phyloP scores from a whole-genome alignment of 1,140 invertebrate genomes.

The Drosophila quadrilineata region DNA sequence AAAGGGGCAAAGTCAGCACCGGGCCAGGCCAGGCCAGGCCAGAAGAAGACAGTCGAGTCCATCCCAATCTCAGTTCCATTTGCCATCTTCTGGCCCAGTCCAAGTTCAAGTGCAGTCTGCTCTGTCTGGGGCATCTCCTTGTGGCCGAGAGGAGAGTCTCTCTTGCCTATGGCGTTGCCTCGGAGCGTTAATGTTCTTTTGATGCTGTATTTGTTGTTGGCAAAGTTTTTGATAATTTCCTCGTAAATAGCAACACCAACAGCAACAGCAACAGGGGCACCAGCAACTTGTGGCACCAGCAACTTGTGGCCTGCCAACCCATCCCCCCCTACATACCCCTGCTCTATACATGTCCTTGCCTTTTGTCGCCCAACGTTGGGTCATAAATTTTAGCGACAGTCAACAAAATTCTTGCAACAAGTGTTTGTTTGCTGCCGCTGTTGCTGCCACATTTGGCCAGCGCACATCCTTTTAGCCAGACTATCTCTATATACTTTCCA shows the following conservation, averaged over 20 bases:
- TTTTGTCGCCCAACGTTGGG: constrained; percentile 37
- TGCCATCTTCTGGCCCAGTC: too few relatives aligned
- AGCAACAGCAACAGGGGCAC: too few relatives aligned
- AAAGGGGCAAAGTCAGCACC: not conserved
- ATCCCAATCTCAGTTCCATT: too few relatives aligned
- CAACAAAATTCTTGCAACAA: constrained; percentile 81
- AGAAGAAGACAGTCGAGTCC: too few relatives aligned
- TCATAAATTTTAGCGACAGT: constrained; percentile 80
- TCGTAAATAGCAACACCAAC: constrained; percentile 36
- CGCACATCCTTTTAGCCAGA: constrained; percentile 11
- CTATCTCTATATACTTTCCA: not conserved
- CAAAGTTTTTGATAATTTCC: constrained; percentile 59
- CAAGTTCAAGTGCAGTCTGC: constrained; percentile 32
- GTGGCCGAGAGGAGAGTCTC: too few relatives aligned
- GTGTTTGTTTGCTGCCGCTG: constrained; percentile 49
- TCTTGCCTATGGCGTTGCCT: not conserved
- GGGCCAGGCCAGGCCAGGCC: not conserved
- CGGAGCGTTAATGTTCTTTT: constrained; percentile 67
- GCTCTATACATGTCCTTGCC: constrained; percentile 19
- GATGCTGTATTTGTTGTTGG: constrained; percentile 59
- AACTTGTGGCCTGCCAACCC: too few relatives aligned
- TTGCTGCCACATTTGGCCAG: not conserved
- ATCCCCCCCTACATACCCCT: constrained; percentile 13
- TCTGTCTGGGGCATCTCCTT: constrained; percentile 14
- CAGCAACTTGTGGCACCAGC: constrained; percentile 38